phyloP scores from a whole-genome alignment of 2,888 invertebrate species.

The Euzophera pinguis region DNA sequence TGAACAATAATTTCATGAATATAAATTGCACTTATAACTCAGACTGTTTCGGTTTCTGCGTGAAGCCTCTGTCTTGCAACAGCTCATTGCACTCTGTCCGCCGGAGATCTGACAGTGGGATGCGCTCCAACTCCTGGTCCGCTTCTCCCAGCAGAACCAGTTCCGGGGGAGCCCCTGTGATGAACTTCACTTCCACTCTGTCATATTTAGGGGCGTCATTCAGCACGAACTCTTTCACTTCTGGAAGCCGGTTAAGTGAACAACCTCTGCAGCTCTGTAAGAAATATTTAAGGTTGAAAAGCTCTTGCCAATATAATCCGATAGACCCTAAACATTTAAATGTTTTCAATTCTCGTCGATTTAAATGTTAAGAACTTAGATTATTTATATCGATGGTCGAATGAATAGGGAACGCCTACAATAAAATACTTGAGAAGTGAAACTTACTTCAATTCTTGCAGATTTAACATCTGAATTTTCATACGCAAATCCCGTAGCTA shows the following conservation, averaged over 20 bases:
- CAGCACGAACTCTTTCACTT: slow-evolving; percentile 83
- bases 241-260: slow-evolving; percentile 82
- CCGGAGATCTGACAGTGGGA: slow-evolving; percentile 76
- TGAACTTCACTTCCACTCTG: slow-evolving; percentile 82
- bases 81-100: slow-evolving; percentile 85
- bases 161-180: slow-evolving; percentile 83
- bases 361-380: too few species aligned
- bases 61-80: slow-evolving; percentile 80
- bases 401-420: too few species aligned
- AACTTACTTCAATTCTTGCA: slow-evolving; percentile 66
- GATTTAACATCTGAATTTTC: slow-evolving; percentile 55
- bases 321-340: too few species aligned
- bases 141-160: slow-evolving; percentile 78
- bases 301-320: too few species aligned
- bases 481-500: slow-evolving; percentile 39
- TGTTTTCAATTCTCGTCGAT: too few species aligned
- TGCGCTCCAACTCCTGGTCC: slow-evolving; percentile 82
- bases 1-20: too few species aligned
- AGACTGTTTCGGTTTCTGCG: slow-evolving; percentile 55
- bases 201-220: slow-evolving; percentile 83
- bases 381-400: too few species aligned
- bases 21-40: slow-evolving; percentile 54
- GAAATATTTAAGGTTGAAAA: neutral
- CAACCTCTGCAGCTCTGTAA: slow-evolving; percentile 86
- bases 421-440: too few species aligned